A percentile compares a stretch with the other conserved stretches of the same genome.
Evolutionary conservation across 2,888 invertebrate genomes (phyloP).

Genomic region (Latrodectus elegans): DNA sequence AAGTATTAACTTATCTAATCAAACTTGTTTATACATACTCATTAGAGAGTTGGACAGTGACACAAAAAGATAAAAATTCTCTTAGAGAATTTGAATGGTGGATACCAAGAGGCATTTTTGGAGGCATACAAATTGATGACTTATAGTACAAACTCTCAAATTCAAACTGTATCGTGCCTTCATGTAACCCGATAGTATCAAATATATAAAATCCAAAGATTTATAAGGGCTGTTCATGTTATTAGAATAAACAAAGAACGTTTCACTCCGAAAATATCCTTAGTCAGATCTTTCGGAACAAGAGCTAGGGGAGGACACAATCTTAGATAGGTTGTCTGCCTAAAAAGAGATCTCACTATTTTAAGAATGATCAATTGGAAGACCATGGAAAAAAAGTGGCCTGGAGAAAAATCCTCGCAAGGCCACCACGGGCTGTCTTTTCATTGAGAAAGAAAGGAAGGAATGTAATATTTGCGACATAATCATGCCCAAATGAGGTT

Average conservation of each 20-base stretch:
- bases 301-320: neutral
- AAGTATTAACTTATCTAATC: no score
- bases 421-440: neutral
- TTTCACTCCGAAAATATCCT: neutral
- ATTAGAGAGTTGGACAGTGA: no score
- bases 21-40: no score
- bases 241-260: neutral
- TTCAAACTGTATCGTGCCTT: neutral
- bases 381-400: neutral
- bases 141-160: neutral
- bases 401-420: neutral
- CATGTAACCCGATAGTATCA: neutral
- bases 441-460: neutral
- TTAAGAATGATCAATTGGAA: neutral
- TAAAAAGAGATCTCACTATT: neutral
- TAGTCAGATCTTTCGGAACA: neutral
- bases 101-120: no score
- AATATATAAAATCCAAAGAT: neutral
- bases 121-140: neutral
- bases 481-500: no score
- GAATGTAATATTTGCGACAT: no score
- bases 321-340: neutral
- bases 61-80: no score
- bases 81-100: no score
- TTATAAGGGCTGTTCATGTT: neutral